Evolutionary conservation across 2,797 vertebrate species (phyloP), one percentile per base, ranked within the genome.

Genomic region (Garrulus glandarius): DNA sequence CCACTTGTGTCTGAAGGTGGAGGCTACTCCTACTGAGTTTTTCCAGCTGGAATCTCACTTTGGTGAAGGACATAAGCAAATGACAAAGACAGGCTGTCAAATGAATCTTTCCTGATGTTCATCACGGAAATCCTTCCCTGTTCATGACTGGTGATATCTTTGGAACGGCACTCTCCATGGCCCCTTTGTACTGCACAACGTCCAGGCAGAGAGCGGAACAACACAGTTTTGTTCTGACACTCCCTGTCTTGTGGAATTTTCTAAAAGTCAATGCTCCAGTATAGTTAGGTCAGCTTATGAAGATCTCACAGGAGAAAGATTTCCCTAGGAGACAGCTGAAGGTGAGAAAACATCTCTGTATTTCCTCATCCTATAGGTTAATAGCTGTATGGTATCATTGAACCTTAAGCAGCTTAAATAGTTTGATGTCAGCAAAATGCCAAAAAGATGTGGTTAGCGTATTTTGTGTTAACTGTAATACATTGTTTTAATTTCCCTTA

Each of bases 221-320:
- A 27, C 2, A 36, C 2, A 14, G 10, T 72, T 53, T 39, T 80
- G 56, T 56, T 30, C 53, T 84, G 39, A 49, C 0, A 0, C 10
- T 59, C 17, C n/a, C 9, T 1, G 1, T 72, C 39, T 72, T 68
- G 23, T 6, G 27, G 46, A 43, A 41, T 56, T 34, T 74, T 75
- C 7, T 57, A 3, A 27, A 69, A 71, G 17, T 43, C 29, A 16
- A 5, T 89, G 37, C 13, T 78, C 13, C 18, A 7, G 4, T 53
- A 17, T 1, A 1, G 21, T 49, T 72, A 65, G 34, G 13, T 69
- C 49, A 87, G 13, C 5, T 82, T 6, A 36, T 36, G 29, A 60
- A 70, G 32, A 27, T 55, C 27, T 59, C 9, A 24, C 9, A 60
- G 27, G 16, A 79, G 50, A 71, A 60, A 8, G 17, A 72, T n/a